Conservation (phyloP, 2,113 vertebrate genomes). For the Limnothrissa miodon region DNA sequence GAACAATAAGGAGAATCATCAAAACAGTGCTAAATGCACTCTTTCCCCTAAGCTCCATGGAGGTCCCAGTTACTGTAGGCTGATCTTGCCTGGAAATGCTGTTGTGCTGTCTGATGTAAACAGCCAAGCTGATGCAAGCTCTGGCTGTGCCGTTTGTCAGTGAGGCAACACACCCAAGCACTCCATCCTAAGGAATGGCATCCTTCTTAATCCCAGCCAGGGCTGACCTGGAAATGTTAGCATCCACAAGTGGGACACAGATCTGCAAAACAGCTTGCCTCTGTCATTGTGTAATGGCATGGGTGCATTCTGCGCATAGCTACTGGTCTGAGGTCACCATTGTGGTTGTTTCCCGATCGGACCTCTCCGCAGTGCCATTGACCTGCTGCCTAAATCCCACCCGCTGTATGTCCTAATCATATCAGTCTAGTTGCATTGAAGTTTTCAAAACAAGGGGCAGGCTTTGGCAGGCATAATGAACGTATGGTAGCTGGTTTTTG, state of each 20-base stretch:
- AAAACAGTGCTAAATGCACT: neutral
- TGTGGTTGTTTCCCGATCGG: neutral
- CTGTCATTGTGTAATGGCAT: neutral
- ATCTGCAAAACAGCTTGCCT: neutral
- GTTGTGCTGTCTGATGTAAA: neutral
- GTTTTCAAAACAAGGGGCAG: neutral
- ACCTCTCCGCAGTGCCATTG: neutral
- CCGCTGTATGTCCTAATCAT: neutral
- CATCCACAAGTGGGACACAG: neutral
- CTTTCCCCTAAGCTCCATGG: neutral
- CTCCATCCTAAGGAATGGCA: constrained; percentile 5
- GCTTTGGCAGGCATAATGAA: neutral
- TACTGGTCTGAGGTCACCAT: neutral
- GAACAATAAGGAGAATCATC: too few relatives aligned
- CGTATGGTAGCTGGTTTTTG: neutral
- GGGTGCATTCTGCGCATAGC: neutral
- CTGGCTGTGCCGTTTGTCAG: neutral
- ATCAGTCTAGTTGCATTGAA: neutral
- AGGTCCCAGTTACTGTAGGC: neutral
- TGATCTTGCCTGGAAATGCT: neutral
- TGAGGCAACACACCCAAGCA: neutral
- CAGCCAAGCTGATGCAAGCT: neutral
- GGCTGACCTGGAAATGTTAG: constrained; percentile 6
- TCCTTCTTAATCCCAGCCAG: neutral
- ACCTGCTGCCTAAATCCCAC: neutral